phyloP scores from a whole-genome alignment of 1,140 invertebrate species.

The Cataglyphis hispanica region DNA sequence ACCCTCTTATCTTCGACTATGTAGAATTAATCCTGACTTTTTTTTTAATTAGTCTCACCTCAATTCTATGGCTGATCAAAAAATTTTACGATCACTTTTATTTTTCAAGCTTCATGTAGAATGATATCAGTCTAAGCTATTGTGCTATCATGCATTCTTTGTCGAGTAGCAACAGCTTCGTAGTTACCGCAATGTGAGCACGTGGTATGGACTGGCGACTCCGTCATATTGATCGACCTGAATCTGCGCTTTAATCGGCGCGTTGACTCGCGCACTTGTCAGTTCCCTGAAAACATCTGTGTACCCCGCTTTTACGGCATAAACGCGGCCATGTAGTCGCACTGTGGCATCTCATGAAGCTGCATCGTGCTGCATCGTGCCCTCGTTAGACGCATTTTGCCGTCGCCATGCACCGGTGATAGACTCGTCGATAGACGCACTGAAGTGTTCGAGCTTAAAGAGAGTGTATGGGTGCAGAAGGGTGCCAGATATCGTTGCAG shows the following conservation, averaged over 20 bases:
- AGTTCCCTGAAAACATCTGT: constrained; percentile 42
- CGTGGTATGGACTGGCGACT: constrained; percentile 63
- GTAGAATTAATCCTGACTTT: not conserved
- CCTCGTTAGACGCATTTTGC: constrained; percentile 17
- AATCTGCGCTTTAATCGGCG: constrained; percentile 63
- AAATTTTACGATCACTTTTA: not conserved
- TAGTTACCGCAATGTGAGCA: constrained; percentile 68
- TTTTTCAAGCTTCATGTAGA: not conserved
- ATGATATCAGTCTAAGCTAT: not conserved
- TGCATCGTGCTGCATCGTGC: constrained; percentile 53
- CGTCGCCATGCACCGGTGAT: constrained; percentile 6
- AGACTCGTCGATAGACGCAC: constrained; percentile 26
- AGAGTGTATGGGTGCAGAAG: not conserved
- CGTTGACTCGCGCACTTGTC: constrained; percentile 65
- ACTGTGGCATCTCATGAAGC: constrained; percentile 43
- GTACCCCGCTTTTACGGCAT: constrained; percentile 53
- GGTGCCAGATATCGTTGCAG: constrained; percentile 2
- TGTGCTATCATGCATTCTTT: not conserved
- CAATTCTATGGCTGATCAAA: not conserved
- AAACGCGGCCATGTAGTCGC: constrained; percentile 57
- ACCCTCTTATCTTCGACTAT: not conserved
- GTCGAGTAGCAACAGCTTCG: constrained; percentile 4
- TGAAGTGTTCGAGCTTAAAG: not conserved
- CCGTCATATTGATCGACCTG: constrained; percentile 75
- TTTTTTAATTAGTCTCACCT: not conserved